Conservation (phyloP, 2,888 invertebrate species). For the Microchrysa polita region DNA sequence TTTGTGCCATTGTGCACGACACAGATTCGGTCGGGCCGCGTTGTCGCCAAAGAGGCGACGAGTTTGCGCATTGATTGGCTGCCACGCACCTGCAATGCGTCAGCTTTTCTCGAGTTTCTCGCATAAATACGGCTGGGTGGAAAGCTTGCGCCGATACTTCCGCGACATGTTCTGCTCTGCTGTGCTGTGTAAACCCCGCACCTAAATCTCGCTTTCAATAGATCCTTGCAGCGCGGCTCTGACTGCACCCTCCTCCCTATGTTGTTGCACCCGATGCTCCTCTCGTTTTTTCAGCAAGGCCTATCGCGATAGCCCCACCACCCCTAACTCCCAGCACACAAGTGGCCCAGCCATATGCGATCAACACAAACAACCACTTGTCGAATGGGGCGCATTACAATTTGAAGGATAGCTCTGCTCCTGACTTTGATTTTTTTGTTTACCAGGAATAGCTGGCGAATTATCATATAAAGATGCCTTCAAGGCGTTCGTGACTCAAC, state of each 20-base stretch:
- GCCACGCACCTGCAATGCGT: constrained; percentile 88
- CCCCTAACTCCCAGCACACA: background rate
- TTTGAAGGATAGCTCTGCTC: constrained; percentile 29
- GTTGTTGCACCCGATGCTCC: background rate
- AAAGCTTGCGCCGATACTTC: constrained; percentile 18
- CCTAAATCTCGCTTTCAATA: too few relatives aligned
- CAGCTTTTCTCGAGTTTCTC: constrained; percentile 63
- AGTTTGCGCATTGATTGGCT: constrained; percentile 77
- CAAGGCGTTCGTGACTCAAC: constrained; percentile 1
- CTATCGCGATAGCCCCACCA: background rate
- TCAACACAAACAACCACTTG: constrained; percentile 40
- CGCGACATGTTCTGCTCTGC: constrained; percentile 6
- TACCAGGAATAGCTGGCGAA: background rate
- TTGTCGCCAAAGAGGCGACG: constrained; percentile 40
- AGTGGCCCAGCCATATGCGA: background rate
- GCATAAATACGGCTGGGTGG: constrained; percentile 34
- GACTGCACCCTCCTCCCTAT: constrained; percentile 14
- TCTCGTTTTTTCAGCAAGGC: background rate
- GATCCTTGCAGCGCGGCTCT: too few relatives aligned
- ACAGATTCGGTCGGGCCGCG: too few relatives aligned
- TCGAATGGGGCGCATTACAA: constrained; percentile 28
- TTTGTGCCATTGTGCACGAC: constrained; percentile 11
- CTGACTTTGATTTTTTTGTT: constrained; percentile 21
- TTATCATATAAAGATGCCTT: too few relatives aligned
- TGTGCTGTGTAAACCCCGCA: too few relatives aligned